Evolutionary conservation across 2,888 invertebrate genomes (phyloP), one percentile per base, ranked within the genome.

Genomic region (Polymixis lichenea): DNA sequence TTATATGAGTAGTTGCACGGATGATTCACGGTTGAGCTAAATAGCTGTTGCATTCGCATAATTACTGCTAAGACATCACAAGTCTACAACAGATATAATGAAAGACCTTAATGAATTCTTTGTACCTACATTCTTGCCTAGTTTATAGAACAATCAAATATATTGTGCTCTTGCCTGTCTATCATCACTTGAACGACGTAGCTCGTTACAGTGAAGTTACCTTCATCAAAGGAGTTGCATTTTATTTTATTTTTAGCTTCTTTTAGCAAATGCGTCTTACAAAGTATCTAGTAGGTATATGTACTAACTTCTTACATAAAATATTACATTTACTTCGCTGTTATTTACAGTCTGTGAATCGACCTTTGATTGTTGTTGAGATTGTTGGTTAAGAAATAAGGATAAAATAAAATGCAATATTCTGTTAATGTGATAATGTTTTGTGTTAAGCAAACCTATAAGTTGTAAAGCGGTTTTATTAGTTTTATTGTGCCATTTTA

Each of bases 21-120:
- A 69, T 76, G 82, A 82, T 83, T 78, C 83, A 78, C 49, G 56
- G 58, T 68, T 72, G 38, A 72, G 65, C 65, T 72, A 81, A 83
- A 72, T 78, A 72, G 43, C 71, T 61, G 53, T 58, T 56, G 56
- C 56, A 62, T 69, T 78, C 28, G 64, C 51, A 69, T 82, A 65
- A 81, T 75, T 81, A 67, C 56, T 61, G 43, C 8, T 61, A 65
- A 49, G n/a, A 67, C 22, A 70, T 67, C 60, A 72, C 65, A n/a
- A 66, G 17, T 64, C 49, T 32, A 60, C 58, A 53, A 65, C 19
- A 56, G 38, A 53, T 68, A 51, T 81, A 68, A 80, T 68, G 65
- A 81, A 19, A 53, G 19, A n/a, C 15, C 3, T 55, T 77, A 69
- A 68, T 71, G n/a, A 58, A 65, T 64, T 64, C 15, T 72, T 77